Conservation (phyloP, 2,888 invertebrate genomes). For the Bellardia pandia region DNA sequence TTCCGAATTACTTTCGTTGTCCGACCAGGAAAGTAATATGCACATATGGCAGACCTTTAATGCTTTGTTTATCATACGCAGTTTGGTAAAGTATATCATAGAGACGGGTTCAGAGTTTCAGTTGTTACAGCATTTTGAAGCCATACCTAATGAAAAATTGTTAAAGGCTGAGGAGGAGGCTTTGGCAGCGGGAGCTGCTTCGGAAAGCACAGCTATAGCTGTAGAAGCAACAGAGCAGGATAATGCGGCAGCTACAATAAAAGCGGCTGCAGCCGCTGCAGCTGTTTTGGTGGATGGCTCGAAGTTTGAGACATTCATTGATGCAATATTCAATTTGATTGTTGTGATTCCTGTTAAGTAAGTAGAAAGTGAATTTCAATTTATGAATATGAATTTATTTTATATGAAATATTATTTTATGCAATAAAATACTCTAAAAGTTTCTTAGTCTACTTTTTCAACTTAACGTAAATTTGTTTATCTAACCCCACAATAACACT, state of each 20-base stretch:
- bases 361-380: slow-evolving; percentile 42
- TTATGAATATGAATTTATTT: too few relatives aligned
- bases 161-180: slow-evolving; percentile 76
- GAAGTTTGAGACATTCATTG: slow-evolving; percentile 83
- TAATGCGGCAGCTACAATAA: slow-evolving; percentile 64
- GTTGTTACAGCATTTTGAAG: slow-evolving; percentile 92
- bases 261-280: slow-evolving; percentile 68
- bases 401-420: too few relatives aligned
- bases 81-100: slow-evolving; percentile 93
- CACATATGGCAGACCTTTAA: slow-evolving; percentile 98
- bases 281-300: slow-evolving; percentile 82
- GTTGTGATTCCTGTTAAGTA: slow-evolving; percentile 84
- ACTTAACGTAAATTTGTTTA: not conserved
- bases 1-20: slow-evolving; percentile 92
- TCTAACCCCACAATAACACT: not conserved
- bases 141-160: slow-evolving; percentile 83
- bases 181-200: slow-evolving; percentile 63
- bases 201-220: slow-evolving; percentile 77
- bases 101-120: slow-evolving; percentile 96
- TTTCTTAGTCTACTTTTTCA: not conserved
- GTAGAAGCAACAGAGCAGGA: slow-evolving; percentile 78
- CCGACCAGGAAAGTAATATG: slow-evolving; percentile 91
- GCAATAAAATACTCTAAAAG: too few relatives aligned
- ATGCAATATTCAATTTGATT: slow-evolving; percentile 83
- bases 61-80: slow-evolving; percentile 94